Base-by-base conservation (phyloP, 37 sponge, comb jelly and placozoan species). In the Halichondria panicea region DNA sequence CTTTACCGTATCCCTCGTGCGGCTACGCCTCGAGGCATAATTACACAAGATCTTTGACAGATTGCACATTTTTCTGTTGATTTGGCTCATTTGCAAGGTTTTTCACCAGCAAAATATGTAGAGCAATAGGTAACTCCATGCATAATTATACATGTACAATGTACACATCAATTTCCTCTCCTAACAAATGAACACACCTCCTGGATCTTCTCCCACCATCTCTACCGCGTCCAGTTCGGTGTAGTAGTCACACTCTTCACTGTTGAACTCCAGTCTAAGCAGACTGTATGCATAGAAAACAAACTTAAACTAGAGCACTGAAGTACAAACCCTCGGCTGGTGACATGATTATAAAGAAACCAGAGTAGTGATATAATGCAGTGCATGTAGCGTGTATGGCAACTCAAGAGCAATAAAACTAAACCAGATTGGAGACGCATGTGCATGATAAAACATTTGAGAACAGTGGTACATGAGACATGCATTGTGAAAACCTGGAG, bases 221-320 rank as follows among this genome's bases (percentile, higher is more conserved):
- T 67, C 86, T 1, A 89, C 87, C 31, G 71, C 86, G 66, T 90
- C 91, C 59, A 90, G 63, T 64, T 90, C 91, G 61, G 91, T 81
- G 58, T 90, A 90, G 57, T 90, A 90, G 21, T 50, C 82, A 69
- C 70, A 65, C 28, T 81, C 68, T 35, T 60, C 77, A 34, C 74
- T 79, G 70, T 90, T 86, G 62, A 90, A 90, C 55, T 90, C 91
- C 13, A 90, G 55, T 6, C 91, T 64, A 21, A 90, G 48, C 22
- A 85, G 55, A 55, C 87, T 90, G 55, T 0, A 38, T 19, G 35
- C 4, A 42, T 19, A 18, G 6, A 27, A 2, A 9, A 27, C 19
- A 28, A 63, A 1, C 18, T 2, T 33, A 35, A 4, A n/a, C 2
- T 42, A 40, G 68, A 7, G 43, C 27, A n/a, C n/a, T 21, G 27